phyloP scores from a whole-genome alignment of 1,140 invertebrate genomes.

The Magallana gigas region DNA sequence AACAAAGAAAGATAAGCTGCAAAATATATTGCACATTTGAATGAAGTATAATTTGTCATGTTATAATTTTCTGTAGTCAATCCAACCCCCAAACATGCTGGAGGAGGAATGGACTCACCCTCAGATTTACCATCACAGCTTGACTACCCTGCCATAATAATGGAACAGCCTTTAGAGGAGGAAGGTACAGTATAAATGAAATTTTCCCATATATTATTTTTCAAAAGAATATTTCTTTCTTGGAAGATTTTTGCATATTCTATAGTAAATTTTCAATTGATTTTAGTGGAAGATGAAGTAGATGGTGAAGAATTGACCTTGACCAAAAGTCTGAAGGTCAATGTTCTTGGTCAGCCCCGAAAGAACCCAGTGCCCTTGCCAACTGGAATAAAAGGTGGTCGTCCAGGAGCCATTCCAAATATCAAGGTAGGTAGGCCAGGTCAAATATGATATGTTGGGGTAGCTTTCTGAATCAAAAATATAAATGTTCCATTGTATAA shows the following conservation, averaged over 20 bases:
- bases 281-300: slow-evolving; percentile 19
- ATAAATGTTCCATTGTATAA: no score
- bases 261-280: neutral
- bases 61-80: slow-evolving; percentile 64
- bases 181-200: slow-evolving; percentile 48
- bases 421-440: slow-evolving; percentile 64
- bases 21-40: no score
- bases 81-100: slow-evolving; percentile 72
- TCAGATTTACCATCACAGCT: slow-evolving; percentile 66
- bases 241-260: neutral
- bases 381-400: slow-evolving; percentile 71
- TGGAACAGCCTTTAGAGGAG: slow-evolving; percentile 65
- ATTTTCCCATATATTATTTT: neutral
- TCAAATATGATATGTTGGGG: neutral
- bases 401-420: slow-evolving; percentile 74
- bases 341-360: slow-evolving; percentile 71
- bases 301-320: slow-evolving; percentile 57
- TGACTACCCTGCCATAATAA: slow-evolving; percentile 66
- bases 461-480: no score
- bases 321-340: slow-evolving; percentile 66
- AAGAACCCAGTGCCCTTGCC: slow-evolving; percentile 72
- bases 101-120: slow-evolving; percentile 66
- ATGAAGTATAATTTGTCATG: neutral
- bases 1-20: no score
- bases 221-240: neutral